Percentiles rank a stretch among this genome's conserved stretches.
These are phyloP conservation scores for Euproctis similis DNA, from an alignment of 2,888 invertebrate species.

Conservation along the genomic window DNA sequence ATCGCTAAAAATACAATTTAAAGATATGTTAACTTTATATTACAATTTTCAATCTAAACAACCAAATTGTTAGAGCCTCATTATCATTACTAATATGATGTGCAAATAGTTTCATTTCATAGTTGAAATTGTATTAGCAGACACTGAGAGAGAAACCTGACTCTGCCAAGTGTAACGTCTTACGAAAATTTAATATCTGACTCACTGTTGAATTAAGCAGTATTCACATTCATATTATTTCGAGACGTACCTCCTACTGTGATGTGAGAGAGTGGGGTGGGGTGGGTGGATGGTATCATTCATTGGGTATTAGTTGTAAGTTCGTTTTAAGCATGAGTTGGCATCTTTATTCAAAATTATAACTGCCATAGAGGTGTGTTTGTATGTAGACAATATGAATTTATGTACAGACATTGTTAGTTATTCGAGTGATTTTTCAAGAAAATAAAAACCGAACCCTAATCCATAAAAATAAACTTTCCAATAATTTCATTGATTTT, in stretches of 20 bases:
- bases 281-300: too few relatives aligned
- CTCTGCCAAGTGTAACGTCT: conserved; percentile 28
- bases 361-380: too few relatives aligned
- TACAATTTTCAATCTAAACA: neutral
- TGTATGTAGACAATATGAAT: too few relatives aligned
- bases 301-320: neutral
- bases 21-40: too few relatives aligned
- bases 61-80: neutral
- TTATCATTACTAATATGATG: conserved; percentile 10
- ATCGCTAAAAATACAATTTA: too few relatives aligned
- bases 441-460: too few relatives aligned
- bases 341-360: too few relatives aligned
- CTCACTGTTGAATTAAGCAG: conserved; percentile 41
- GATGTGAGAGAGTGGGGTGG: too few relatives aligned
- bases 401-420: too few relatives aligned
- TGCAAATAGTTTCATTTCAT: conserved; percentile 20
- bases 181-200: conserved; percentile 46
- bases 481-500: too few relatives aligned
- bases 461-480: too few relatives aligned
- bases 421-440: too few relatives aligned
- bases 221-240: conserved; percentile 56
- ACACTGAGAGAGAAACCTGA: conserved; percentile 16
- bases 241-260: conserved; percentile 10
- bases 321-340: neutral
- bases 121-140: conserved; percentile 23